A percentile compares a stretch with the other conserved stretches of the same genome.
phyloP scores from a whole-genome alignment of 2,113 vertebrate genomes.

The Xiphophorus hellerii region DNA sequence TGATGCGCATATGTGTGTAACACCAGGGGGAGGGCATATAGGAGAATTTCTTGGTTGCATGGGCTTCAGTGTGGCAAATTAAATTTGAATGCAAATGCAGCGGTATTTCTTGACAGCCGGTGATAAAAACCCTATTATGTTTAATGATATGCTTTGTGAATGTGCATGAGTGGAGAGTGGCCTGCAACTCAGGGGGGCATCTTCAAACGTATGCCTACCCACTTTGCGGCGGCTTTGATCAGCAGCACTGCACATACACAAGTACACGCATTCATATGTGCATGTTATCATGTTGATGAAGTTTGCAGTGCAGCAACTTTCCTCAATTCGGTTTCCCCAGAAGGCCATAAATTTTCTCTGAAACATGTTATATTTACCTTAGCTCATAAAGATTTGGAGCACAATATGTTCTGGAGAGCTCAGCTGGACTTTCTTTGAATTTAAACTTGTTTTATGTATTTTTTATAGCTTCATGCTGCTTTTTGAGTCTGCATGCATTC shows the following conservation, averaged over 20 bases:
- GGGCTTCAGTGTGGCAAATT: conserved; percentile 81
- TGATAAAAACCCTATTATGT: conserved; percentile 86
- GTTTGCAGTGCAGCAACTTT: conserved; percentile 35
- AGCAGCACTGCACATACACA: conserved; percentile 15
- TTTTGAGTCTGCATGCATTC: too few relatives aligned
- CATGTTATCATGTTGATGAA: conserved; percentile 28
- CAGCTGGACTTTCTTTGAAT: too few relatives aligned
- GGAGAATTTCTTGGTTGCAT: conserved; percentile 80
- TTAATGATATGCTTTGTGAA: conserved; percentile 86
- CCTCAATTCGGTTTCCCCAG: conserved; percentile 15
- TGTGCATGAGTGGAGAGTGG: conserved; percentile 79
- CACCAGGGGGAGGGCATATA: conserved; percentile 53
- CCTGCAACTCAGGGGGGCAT: conserved; percentile 70
- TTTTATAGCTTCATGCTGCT: too few relatives aligned
- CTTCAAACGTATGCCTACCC: conserved; percentile 52
- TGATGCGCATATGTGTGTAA: conserved; percentile 42
- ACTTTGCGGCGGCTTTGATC: conserved; percentile 47
- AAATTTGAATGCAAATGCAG: conserved; percentile 86
- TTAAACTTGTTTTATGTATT: too few relatives aligned
- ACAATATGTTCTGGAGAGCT: conserved; percentile 2
- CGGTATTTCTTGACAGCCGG: conserved; percentile 81
- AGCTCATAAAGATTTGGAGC: conserved; percentile 6
- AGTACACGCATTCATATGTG: conserved; percentile 15
- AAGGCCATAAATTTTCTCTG: conserved; percentile 13
- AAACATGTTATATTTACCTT: conserved; percentile 13